Conservation (phyloP, 2,888 invertebrate genomes). For the Coelogynopora nodosa region DNA sequence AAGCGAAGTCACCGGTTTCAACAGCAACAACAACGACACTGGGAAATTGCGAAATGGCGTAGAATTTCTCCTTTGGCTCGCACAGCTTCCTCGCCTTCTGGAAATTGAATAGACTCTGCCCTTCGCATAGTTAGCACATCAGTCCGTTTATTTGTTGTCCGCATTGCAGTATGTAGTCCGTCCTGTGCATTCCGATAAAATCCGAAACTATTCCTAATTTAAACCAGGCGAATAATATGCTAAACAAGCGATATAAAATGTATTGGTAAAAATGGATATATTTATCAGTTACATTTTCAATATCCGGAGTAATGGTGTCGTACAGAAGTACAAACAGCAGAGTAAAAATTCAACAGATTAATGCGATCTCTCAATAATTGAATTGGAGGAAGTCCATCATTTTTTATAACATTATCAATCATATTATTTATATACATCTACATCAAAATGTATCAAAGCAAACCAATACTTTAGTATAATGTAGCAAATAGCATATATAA, state of each 20-base stretch:
- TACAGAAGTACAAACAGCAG: no score
- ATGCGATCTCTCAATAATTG: background rate
- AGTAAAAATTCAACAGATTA: background rate
- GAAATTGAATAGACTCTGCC: background rate
- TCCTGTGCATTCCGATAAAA: background rate
- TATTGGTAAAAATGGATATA: background rate
- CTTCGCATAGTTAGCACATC: background rate
- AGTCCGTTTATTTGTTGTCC: background rate
- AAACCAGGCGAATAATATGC: background rate
- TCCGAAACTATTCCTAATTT: background rate
- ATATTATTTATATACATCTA: no score
- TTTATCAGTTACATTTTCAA: no score
- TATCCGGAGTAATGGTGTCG: no score
- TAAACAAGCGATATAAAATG: background rate
- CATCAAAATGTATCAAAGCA: no score
- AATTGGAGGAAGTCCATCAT: background rate
- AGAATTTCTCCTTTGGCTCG: background rate
- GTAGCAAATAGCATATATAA: no score
- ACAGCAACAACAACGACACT: no score
- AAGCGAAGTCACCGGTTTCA: no score
- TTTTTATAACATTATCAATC: background rate
- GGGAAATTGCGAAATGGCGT: background rate
- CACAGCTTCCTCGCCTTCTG: background rate
- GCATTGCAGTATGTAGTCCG: background rate
- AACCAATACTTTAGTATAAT: no score